These are phyloP conservation scores for Mesembrinibis cayennensis DNA, from an alignment of 2,113 vertebrate genomes.

Conservation along the genomic window DNA sequence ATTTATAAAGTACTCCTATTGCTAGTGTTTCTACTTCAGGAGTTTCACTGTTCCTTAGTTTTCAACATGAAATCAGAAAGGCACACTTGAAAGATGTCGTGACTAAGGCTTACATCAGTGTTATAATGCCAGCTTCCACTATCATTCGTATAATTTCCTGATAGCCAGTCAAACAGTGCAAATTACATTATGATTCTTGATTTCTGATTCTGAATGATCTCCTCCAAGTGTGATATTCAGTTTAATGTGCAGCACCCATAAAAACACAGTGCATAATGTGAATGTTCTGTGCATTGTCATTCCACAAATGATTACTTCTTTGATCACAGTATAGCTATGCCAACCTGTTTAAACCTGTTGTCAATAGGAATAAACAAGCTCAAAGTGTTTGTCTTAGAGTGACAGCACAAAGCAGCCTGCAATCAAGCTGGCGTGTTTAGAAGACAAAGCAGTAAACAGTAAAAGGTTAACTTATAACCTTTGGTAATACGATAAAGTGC, in stretches of 20 bases:
- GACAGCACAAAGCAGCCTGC: constrained; percentile 24
- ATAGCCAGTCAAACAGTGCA: constrained; percentile 15
- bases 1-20: not conserved
- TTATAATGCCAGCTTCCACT: constrained; percentile 23
- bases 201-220: not conserved
- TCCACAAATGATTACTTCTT: not conserved
- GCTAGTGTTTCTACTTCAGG: not conserved
- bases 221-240: not conserved
- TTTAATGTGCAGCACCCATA: not conserved
- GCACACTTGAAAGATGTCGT: not conserved
- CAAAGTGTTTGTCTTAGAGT: not conserved
- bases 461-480: constrained; percentile 14
- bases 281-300: not conserved
- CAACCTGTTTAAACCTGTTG: constrained; percentile 16
- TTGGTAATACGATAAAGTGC: not conserved
- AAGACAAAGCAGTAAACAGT: constrained; percentile 8
- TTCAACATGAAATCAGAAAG: not conserved
- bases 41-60: not conserved
- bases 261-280: not conserved
- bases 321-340: constrained; percentile 12
- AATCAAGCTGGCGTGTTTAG: not conserved
- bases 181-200: not conserved
- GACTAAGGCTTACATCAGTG: not conserved
- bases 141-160: constrained; percentile 4
- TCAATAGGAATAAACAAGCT: constrained; percentile 33